A percentile compares a stretch with the other conserved stretches of the same genome.
Evolutionary conservation across 2,113 vertebrate genomes (phyloP).

Genomic region (Coptodon bakossiorum): DNA sequence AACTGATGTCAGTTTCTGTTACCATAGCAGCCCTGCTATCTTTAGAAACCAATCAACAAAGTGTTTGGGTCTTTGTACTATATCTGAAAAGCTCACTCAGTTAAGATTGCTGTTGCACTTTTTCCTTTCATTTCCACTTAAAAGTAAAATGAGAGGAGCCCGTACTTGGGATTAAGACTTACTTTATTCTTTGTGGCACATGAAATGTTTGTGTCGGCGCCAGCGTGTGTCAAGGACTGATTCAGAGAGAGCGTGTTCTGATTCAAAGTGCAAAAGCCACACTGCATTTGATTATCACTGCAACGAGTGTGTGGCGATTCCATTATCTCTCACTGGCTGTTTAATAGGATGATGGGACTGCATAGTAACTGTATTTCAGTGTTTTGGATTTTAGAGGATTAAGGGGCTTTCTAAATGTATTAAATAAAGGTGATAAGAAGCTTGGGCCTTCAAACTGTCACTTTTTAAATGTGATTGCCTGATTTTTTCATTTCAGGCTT

Average conservation of each 20-base stretch:
- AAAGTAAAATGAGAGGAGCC: not conserved
- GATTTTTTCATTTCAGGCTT: not conserved
- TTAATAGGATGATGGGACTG: not conserved
- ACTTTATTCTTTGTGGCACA: not conserved
- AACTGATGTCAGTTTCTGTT: slow-evolving; percentile 1
- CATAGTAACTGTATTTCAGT: slow-evolving; percentile 23
- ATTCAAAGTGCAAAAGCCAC: not conserved
- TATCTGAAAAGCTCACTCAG: not conserved
- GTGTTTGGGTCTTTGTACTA: not conserved
- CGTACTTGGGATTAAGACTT: not conserved
- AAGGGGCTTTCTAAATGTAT: not conserved
- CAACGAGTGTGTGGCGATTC: not conserved
- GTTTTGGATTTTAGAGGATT: not conserved
- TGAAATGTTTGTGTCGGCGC: not conserved
- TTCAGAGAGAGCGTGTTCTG: not conserved
- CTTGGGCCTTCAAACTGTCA: not conserved
- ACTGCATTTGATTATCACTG: slow-evolving; percentile 14
- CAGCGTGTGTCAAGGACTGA: not conserved
- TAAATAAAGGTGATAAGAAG: not conserved
- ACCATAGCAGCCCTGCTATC: slow-evolving; percentile 17
- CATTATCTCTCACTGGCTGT: not conserved
- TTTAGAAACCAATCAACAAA: not conserved
- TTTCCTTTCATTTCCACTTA: not conserved
- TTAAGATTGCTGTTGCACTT: not conserved
- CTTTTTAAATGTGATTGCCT: not conserved